phyloP scores from a whole-genome alignment of 1,140 invertebrate species.

The Drosophila dunni region DNA sequence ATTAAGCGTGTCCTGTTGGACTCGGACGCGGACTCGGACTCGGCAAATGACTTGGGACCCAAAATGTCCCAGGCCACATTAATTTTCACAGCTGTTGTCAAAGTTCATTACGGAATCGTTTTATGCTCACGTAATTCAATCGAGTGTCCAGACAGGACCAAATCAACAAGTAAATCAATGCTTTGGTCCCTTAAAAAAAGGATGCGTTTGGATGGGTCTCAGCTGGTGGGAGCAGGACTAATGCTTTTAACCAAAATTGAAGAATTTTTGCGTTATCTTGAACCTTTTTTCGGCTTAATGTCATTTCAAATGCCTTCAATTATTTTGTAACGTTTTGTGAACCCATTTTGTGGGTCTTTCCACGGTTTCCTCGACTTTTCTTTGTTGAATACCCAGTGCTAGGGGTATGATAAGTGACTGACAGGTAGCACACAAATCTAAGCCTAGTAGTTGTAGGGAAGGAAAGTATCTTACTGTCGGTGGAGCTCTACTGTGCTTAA shows the following conservation, averaged over 20 bases:
- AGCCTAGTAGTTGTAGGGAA: too few relatives aligned
- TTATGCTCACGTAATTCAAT: constrained; percentile 72
- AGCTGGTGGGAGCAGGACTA: constrained; percentile 11
- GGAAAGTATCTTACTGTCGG: too few relatives aligned
- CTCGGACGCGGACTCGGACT: not conserved
- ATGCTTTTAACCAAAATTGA: constrained; percentile 1
- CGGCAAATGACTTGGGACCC: not conserved
- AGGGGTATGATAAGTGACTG: too few relatives aligned
- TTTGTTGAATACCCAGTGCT: not conserved
- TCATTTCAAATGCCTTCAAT: constrained; percentile 71
- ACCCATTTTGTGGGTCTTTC: constrained; percentile 23
- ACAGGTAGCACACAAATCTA: too few relatives aligned
- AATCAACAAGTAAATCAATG: constrained; percentile 75
- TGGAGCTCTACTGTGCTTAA: too few relatives aligned
- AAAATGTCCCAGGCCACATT: constrained; percentile 23
- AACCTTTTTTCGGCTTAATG: constrained; percentile 66
- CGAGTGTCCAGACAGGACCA: constrained; percentile 31
- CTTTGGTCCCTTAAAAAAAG: not conserved
- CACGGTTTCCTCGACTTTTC: constrained; percentile 24
- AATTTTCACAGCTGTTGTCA: constrained; percentile 45
- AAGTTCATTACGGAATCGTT: constrained; percentile 53
- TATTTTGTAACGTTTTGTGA: constrained; percentile 42
- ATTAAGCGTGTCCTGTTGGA: constrained; percentile 55
- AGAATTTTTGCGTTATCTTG: constrained; percentile 12
- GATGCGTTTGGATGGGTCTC: not conserved